Evolutionary conservation across 2,797 vertebrate genomes (phyloP), one percentile per base, ranked within the genome.

Genomic region (Sebastes elongatus): DNA sequence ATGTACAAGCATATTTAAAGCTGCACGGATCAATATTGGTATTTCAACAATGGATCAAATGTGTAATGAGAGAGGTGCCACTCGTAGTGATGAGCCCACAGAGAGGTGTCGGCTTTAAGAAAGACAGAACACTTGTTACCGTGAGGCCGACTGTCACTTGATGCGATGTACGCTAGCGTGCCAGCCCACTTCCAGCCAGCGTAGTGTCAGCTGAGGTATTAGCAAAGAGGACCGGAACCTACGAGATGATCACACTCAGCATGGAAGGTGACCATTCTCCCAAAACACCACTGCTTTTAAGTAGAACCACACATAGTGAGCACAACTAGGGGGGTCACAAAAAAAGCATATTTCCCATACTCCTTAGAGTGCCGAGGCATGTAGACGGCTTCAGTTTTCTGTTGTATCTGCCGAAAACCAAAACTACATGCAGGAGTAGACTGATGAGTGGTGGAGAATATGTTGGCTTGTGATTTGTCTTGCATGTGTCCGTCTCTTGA

Each of bases 241-340:
- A 32, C 20, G 2, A 46, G 52, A 23, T 2, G 11, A 33, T 23
- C 3, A 9, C 1, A 56, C 35, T 64, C 66, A 81, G 32, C 69
- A 68, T 76, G 68, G 78, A 90, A 88, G 84, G 81, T 84, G 80
- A 86, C 74, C 84, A 61, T 49, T 4, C 22, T 7, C 23, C 71
- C 35, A 46, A 68, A 69, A 60, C 65, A 57, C 18, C 28, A 18
- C 46, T 35, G 32, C 68, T 35, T 22, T 55, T 13, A 53, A 60
- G 52, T 27, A 65, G 33, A 75, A 79, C 56, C n/a, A 81, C 69
- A 72, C 22, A 33, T 56, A 56, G 2, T 20, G 22, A 69, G 38
- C 16, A 71, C 28, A 73, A 62, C 61, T 22, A 18, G 9, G 66
- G 18, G 18, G 25, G 62, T 72, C 28, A 38, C 59, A 72, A 65